Conservation (phyloP, 2,888 invertebrate genomes). For the Phytoseiulus persimilis region DNA sequence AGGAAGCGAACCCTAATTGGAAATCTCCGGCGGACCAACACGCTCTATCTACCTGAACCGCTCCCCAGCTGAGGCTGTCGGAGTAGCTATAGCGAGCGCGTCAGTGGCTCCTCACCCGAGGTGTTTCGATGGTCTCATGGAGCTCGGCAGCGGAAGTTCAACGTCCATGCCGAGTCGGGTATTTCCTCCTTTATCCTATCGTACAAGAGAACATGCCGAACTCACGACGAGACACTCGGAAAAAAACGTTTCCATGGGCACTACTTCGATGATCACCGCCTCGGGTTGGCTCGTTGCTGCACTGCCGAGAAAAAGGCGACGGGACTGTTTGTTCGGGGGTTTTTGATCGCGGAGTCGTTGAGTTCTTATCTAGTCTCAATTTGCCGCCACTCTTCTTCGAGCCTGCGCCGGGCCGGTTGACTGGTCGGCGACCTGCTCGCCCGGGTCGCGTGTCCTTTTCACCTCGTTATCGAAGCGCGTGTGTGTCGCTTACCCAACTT, state of each 20-base stretch:
- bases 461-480: neutral
- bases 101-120: too few relatives aligned
- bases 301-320: neutral
- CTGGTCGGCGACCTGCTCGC: neutral
- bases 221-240: too few relatives aligned
- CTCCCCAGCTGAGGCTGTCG: neutral
- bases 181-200: too few relatives aligned
- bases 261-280: too few relatives aligned
- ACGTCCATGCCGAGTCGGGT: too few relatives aligned
- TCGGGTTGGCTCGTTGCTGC: neutral
- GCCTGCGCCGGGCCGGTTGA: neutral
- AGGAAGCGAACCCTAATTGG: conserved; percentile 5
- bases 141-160: too few relatives aligned
- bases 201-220: too few relatives aligned
- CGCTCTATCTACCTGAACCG: neutral
- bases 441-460: neutral
- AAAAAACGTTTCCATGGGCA: too few relatives aligned
- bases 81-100: neutral
- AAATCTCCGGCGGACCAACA: neutral
- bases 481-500: conserved; percentile 5
- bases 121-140: too few relatives aligned
- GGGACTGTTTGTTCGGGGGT: neutral
- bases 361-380: neutral
- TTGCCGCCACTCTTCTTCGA: neutral
- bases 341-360: neutral